These are phyloP conservation scores for Heptranchias perlo DNA, from an alignment of 2,113 vertebrate species.

Conservation along the genomic window DNA sequence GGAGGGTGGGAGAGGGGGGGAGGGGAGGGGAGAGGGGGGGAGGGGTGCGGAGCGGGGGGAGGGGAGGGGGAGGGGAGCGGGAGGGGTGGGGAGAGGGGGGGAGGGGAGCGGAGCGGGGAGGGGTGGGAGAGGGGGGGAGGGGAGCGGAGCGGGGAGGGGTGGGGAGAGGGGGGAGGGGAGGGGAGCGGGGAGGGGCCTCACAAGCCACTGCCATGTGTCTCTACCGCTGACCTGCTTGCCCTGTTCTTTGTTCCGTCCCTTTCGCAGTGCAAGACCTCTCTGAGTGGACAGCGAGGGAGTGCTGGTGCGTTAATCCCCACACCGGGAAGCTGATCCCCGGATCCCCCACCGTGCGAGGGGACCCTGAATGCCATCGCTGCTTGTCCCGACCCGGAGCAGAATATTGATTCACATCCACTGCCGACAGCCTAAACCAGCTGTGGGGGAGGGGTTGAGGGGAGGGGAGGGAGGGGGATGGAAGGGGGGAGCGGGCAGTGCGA, in stretches of 20 bases:
- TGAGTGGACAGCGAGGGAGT: constrained; percentile 91
- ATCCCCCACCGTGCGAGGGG: constrained; percentile 77
- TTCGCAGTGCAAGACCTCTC: constrained; percentile 91
- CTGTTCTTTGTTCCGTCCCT: neutral
- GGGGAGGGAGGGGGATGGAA: neutral
- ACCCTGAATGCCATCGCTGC: constrained; percentile 87
- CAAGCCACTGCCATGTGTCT: constrained; percentile 50
- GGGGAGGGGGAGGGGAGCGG: neutral
- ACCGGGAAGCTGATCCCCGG: constrained; percentile 76
- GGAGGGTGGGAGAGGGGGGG: neutral
- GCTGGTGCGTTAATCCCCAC: constrained; percentile 89
- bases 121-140: neutral
- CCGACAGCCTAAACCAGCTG: neutral
- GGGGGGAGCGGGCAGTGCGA: neutral
- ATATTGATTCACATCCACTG: constrained; percentile 46
- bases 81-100: neutral
- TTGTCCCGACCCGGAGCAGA: constrained; percentile 67
- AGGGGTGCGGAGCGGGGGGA: neutral
- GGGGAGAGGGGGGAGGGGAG: no score
- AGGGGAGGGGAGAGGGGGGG: neutral
- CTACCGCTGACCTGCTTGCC: neutral
- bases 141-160: no score
- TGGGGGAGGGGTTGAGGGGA: neutral
- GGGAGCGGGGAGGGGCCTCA: neutral
- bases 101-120: neutral